Conservation (phyloP, 2,888 invertebrate genomes). For the Oligia fasciuncula region DNA sequence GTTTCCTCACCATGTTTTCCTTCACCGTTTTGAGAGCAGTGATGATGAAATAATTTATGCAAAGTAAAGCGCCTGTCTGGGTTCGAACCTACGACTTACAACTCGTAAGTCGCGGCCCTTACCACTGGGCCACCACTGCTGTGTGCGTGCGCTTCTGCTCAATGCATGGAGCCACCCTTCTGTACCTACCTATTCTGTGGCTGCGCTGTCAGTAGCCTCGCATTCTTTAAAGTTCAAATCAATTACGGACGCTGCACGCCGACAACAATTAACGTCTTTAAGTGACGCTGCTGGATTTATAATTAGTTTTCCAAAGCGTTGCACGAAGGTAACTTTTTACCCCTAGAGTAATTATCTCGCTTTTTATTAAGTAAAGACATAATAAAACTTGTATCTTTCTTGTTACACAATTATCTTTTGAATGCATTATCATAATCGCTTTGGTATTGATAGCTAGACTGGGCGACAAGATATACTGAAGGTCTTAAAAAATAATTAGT, state of each 20-base stretch:
- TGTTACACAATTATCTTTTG: slow-evolving; percentile 27
- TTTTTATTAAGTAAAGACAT: slow-evolving; percentile 42
- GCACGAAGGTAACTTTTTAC: slow-evolving; percentile 13
- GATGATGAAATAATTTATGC: background rate
- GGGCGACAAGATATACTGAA: slow-evolving; percentile 51
- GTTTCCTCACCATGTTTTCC: background rate
- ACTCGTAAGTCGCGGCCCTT: background rate
- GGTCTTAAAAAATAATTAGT: slow-evolving; percentile 28
- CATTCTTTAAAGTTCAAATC: slow-evolving; percentile 65
- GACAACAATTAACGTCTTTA: slow-evolving; percentile 57
- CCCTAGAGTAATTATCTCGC: slow-evolving; percentile 34
- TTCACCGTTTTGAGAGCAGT: background rate
- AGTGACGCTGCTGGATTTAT: slow-evolving; percentile 27
- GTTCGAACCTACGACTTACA: background rate
- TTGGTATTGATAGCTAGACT: slow-evolving; percentile 55
- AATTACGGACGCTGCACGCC: slow-evolving; percentile 71
- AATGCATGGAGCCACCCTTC: background rate
- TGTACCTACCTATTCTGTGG: slow-evolving; percentile 20
- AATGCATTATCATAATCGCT: slow-evolving; percentile 45
- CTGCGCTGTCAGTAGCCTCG: slow-evolving; percentile 51
- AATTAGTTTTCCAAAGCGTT: slow-evolving; percentile 23
- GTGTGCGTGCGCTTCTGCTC: background rate
- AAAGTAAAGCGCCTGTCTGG: background rate
- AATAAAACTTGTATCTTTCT: slow-evolving; percentile 57
- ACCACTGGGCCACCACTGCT: background rate